A percentile compares a stretch with the other conserved stretches of the same genome.
Conservation (phyloP, 2,113 vertebrate genomes). For the Calonectris borealis region DNA sequence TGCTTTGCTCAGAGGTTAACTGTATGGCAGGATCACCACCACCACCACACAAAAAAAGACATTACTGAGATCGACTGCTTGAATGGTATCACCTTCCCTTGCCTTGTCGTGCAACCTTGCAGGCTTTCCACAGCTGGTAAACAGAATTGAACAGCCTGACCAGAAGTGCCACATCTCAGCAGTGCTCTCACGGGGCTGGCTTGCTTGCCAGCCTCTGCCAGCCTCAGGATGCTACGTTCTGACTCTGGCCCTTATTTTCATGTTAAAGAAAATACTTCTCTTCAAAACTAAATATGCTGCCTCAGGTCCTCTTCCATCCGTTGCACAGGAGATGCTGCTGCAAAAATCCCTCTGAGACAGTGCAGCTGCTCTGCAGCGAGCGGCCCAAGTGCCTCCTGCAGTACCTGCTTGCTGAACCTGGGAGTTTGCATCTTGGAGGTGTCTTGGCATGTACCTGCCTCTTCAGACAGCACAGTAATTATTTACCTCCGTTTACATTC, state of each 20-base stretch:
- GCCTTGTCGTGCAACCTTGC: rapidly evolving
- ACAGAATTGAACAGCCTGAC: background rate
- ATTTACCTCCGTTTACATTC: background rate
- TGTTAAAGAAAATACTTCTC: background rate
- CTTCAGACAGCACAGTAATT: background rate
- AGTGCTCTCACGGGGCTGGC: background rate
- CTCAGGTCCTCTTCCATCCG: background rate
- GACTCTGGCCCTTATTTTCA: background rate
- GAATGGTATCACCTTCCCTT: background rate
- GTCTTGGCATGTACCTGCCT: background rate
- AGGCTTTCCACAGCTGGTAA: background rate
- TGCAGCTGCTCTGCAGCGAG: background rate
- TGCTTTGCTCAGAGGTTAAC: background rate
- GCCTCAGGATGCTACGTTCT: background rate
- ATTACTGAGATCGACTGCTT: rapidly evolving
- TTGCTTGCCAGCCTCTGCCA: background rate
- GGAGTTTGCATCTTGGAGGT: background rate
- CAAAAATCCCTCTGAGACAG: background rate
- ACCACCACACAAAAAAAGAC: too few species aligned
- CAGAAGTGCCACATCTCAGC: background rate
- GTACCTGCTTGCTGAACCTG: background rate
- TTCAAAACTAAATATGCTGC: background rate
- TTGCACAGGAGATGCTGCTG: background rate
- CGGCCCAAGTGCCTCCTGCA: background rate
- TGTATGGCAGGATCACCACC: background rate